Evolutionary conservation across 1,140 invertebrate species (phyloP), one percentile per base, ranked within the genome.

Genomic region (Nephila pilipes): DNA sequence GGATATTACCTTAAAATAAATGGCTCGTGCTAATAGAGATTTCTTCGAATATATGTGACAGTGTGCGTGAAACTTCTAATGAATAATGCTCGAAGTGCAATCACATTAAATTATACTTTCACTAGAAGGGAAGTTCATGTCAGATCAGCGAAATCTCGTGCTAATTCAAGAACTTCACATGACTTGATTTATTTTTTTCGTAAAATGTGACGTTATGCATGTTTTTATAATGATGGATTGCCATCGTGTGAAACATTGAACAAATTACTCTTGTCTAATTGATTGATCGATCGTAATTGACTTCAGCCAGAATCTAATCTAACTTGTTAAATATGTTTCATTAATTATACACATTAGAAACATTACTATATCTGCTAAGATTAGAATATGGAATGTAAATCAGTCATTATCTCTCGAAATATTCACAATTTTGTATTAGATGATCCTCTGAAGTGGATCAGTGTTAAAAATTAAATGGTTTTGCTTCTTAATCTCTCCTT

Each of bases 81-180:
- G 69, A 75, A 75, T 75, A 75, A 75, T 32, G 29, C 29, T 75
- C 3, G 12, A n/a, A 75, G 65, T 12, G 8, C 29, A 32, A 3
- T 75, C 29, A 75, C 16, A 75, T 75, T 75, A 75, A 75, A 75
- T 75, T 75, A 75, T 32, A 5, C 29, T 75, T 75, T 75, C 69
- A 36, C 10, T 29, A 18, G 29, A 75, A 6, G 18, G 69, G 29
- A 75, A 20, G 14, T 75, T 75, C 4, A 18, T 32, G 32, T 75
- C 69, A 36, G 10, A 18, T 75, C 32, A 75, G 32, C 29, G 16
- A 75, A 32, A 75, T 75, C 69, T 32, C 12, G 16, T 18, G 25
- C 14, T 75, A 75, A 75, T 75, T 75, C 18, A 18, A 75, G 29
- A 18, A 75, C 32, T 16, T 75, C 18, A n/a, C 18, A 32, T 32